A percentile compares a stretch with the other conserved stretches of the same genome.
Conservation (phyloP, 2,888 invertebrate species). For the Caenorhabditis drosophilae region DNA sequence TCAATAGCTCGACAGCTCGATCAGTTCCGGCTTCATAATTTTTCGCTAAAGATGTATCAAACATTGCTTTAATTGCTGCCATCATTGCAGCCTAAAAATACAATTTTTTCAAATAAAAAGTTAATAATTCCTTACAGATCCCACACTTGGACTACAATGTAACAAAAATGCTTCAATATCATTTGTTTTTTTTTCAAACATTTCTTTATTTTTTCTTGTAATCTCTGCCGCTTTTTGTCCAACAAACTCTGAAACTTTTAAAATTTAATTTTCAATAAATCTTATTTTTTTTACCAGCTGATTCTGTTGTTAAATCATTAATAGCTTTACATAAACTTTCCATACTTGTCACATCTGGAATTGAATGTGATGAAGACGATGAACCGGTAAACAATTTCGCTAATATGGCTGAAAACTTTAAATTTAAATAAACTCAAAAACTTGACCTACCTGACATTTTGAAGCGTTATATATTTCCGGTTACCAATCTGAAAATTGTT, state of each 20-base stretch:
- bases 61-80: constrained; percentile 40
- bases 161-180: constrained; percentile 41
- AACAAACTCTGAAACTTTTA: constrained; percentile 24
- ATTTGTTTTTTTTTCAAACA: constrained; percentile 31
- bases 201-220: constrained; percentile 35
- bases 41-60: constrained; percentile 22
- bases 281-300: constrained; percentile 7
- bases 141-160: constrained; percentile 28
- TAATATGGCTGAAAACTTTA: constrained; percentile 10
- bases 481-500: constrained; percentile 18
- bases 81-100: constrained; percentile 30
- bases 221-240: constrained; percentile 32
- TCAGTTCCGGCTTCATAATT: constrained; percentile 31
- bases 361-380: constrained; percentile 9
- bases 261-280: not conserved
- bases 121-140: constrained; percentile 15
- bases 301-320: constrained; percentile 14
- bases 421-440: not conserved
- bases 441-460: too few relatives aligned
- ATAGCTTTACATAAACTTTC: constrained; percentile 24
- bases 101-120: not conserved
- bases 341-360: constrained; percentile 25
- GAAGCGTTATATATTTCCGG: too few relatives aligned
- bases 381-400: constrained; percentile 22
- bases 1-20: constrained; percentile 37